A percentile compares a stretch with the other conserved stretches of the same genome.
phyloP scores from a whole-genome alignment of 2,113 vertebrate species.

The Cygnus atratus region DNA sequence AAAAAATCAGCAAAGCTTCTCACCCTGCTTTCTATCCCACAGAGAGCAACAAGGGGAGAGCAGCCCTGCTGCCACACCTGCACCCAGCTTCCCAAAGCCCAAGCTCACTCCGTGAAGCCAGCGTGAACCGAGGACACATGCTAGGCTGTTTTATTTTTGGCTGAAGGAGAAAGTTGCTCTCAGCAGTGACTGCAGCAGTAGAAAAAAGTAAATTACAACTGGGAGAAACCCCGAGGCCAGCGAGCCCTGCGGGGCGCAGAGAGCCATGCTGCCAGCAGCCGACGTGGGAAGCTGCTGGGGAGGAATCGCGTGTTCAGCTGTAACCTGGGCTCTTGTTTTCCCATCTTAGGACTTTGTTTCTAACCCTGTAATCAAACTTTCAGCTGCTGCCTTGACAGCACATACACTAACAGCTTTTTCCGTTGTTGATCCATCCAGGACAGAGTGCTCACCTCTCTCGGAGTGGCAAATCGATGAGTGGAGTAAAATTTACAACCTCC shows the following conservation, averaged over 20 bases:
- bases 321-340: background rate
- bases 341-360: background rate
- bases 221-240: background rate
- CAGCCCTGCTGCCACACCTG: background rate
- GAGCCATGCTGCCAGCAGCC: background rate
- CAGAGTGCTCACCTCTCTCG: background rate
- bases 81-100: rapidly evolving
- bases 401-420: background rate
- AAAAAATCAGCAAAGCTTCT: background rate
- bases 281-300: rapidly evolving
- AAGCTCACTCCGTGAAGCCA: background rate
- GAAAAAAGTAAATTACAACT: background rate
- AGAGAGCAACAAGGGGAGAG: background rate
- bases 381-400: background rate
- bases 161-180: background rate
- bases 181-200: background rate
- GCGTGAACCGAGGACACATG: too few species aligned
- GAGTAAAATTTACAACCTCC: background rate
- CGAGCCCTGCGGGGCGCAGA: rapidly evolving
- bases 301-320: background rate
- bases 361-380: background rate
- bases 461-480: background rate
- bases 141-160: background rate
- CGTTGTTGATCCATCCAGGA: background rate
- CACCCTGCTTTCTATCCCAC: background rate